Percentiles rank a stretch among this genome's conserved stretches.
Conservation (phyloP, 2,113 vertebrate species). For the Brevimyrus niger region DNA sequence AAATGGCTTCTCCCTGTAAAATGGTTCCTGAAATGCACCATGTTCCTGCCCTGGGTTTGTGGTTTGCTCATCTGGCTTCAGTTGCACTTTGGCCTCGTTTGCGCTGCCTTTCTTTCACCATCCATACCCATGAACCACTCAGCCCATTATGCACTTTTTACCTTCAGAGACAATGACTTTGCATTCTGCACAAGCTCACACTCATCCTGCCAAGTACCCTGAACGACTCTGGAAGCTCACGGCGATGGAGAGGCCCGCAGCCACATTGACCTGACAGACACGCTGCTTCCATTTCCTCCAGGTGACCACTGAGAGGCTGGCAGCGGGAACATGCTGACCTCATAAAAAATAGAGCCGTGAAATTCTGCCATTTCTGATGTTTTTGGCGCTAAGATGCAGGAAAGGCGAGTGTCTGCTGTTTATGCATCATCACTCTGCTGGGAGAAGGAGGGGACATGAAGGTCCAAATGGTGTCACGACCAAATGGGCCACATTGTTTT, state of each 20-base stretch:
- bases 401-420: neutral
- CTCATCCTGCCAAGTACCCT: neutral
- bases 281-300: neutral
- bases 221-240: conserved; percentile 19
- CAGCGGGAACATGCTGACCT: neutral
- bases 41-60: neutral
- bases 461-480: neutral
- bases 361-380: neutral
- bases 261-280: neutral
- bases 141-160: neutral
- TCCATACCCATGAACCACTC: neutral
- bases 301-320: neutral
- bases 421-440: neutral
- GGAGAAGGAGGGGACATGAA: neutral
- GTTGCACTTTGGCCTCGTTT: neutral
- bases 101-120: neutral
- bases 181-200: neutral
- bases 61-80: neutral
- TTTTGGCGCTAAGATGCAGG: neutral
- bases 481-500: neutral
- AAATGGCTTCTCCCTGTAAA: neutral
- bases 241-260: neutral
- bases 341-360: neutral
- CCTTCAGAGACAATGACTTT: conserved; percentile 1
- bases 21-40: neutral